These are phyloP conservation scores for Andrena marginata DNA, from an alignment of 2,888 invertebrate genomes.

Conservation along the genomic window DNA sequence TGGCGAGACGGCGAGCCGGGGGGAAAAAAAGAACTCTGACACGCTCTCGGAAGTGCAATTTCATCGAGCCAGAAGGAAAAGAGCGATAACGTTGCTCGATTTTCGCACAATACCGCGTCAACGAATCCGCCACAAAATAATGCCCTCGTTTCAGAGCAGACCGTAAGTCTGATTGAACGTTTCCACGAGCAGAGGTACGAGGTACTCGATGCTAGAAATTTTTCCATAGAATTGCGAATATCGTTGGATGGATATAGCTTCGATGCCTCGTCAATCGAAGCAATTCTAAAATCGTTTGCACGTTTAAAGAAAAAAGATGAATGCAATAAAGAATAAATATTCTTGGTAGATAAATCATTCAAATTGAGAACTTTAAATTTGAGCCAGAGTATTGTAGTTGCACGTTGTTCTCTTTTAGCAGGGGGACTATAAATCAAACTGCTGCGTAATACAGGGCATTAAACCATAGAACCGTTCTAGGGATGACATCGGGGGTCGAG, in stretches of 20 bases:
- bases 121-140: conserved; percentile 48
- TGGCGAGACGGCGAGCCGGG: background rate
- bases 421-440: conserved; percentile 42
- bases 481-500: conserved; percentile 47
- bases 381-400: background rate
- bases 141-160: conserved; percentile 12
- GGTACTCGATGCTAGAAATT: conserved; percentile 30
- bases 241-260: background rate
- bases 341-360: background rate
- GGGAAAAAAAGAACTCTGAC: background rate
- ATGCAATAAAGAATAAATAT: background rate
- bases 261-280: conserved; percentile 22
- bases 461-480: conserved; percentile 40
- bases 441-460: conserved; percentile 60
- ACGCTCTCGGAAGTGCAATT: conserved; percentile 6
- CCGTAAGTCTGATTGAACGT: conserved; percentile 49
- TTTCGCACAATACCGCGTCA: conserved; percentile 51
- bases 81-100: conserved; percentile 32
- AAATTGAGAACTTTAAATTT: background rate
- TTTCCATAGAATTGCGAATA: conserved; percentile 33
- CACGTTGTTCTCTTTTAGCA: background rate
- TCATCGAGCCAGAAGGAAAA: conserved; percentile 12
- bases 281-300: background rate
- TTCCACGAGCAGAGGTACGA: conserved; percentile 24
- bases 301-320: background rate